These are phyloP conservation scores for Xanthostigma xanthostigma DNA, from an alignment of 2,888 invertebrate species.

Conservation along the genomic window DNA sequence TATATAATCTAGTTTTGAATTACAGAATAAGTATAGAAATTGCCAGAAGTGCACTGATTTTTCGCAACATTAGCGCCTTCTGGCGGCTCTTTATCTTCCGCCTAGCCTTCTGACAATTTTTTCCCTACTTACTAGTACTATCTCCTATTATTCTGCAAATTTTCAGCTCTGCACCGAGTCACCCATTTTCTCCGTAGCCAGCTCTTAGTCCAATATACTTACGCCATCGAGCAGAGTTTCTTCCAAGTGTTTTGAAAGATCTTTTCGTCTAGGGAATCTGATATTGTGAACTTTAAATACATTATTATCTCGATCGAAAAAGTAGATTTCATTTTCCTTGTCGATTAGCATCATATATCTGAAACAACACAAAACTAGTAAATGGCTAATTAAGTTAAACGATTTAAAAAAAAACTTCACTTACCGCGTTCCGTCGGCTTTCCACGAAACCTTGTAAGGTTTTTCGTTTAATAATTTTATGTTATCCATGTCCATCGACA, in stretches of 20 bases:
- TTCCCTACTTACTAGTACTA: too few species aligned
- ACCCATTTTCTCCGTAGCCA: too few species aligned
- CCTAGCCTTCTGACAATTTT: too few species aligned
- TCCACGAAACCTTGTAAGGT: slow-evolving; percentile 96
- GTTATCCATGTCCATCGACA: slow-evolving; percentile 85
- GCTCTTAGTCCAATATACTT: slow-evolving; percentile 32
- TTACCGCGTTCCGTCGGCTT: slow-evolving; percentile 92
- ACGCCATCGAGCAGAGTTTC: slow-evolving; percentile 89
- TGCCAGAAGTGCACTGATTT: too few species aligned
- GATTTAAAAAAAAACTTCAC: slow-evolving; percentile 6
- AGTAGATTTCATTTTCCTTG: slow-evolving; percentile 71
- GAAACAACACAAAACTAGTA: slow-evolving; percentile 9
- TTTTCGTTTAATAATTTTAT: slow-evolving; percentile 56
- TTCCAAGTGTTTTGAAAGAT: slow-evolving; percentile 50
- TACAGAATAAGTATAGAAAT: too few species aligned
- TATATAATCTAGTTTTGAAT: too few species aligned
- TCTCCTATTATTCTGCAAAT: too few species aligned
- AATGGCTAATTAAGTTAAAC: slow-evolving; percentile 1
- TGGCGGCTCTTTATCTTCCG: too few species aligned
- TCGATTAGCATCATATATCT: slow-evolving; percentile 96
- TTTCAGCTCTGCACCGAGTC: too few species aligned
- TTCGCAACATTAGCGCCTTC: too few species aligned
- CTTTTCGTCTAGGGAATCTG: slow-evolving; percentile 62
- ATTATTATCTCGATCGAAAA: slow-evolving; percentile 90
- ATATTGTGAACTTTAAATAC: slow-evolving; percentile 74